Evolutionary conservation across 2,888 invertebrate species (phyloP).

Genomic region (Iphiclides podalirius): DNA sequence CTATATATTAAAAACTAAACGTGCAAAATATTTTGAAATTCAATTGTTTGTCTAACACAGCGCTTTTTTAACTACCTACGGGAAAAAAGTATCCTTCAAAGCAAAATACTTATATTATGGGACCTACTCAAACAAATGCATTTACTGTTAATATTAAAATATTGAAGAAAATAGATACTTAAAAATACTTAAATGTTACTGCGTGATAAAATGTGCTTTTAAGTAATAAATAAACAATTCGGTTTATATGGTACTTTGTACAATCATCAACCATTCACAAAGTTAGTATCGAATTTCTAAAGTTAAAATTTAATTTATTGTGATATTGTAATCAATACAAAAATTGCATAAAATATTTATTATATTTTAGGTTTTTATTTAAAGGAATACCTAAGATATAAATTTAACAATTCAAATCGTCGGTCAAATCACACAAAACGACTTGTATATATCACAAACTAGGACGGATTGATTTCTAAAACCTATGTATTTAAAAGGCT

Average conservation of each 20-base stretch:
- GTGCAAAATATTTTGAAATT: background rate
- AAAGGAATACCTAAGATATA: too few relatives aligned
- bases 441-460: constrained; percentile 13
- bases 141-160: background rate
- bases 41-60: background rate
- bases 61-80: background rate
- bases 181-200: background rate
- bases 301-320: background rate
- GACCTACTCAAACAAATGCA: background rate
- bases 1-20: background rate
- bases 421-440: too few relatives aligned
- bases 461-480: constrained; percentile 18
- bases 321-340: too few relatives aligned
- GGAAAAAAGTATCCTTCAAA: constrained; percentile 4
- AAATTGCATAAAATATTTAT: too few relatives aligned
- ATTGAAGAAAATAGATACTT: background rate
- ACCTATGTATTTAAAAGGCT: too few relatives aligned
- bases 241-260: background rate
- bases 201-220: background rate
- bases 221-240: background rate
- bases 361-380: too few relatives aligned
- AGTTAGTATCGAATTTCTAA: background rate
- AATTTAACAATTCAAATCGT: too few relatives aligned
- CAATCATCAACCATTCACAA: background rate
- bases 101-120: background rate